These are phyloP conservation scores for Hydrophis major DNA, from an alignment of 2,797 vertebrate species.

Conservation along the genomic window DNA sequence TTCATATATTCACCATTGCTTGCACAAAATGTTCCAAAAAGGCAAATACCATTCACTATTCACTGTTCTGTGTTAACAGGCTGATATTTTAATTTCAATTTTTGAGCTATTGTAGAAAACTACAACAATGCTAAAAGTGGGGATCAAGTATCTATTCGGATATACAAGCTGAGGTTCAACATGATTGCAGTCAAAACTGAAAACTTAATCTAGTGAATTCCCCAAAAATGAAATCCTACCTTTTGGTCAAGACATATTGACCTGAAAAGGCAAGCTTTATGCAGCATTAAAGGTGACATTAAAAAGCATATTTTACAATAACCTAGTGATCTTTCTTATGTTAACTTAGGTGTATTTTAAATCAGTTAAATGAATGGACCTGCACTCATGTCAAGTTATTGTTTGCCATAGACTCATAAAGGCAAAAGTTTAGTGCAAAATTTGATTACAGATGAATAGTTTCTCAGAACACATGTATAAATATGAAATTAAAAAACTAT, in stretches of 20 bases:
- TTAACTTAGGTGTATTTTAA: slow-evolving; percentile 37
- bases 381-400: slow-evolving; percentile 27
- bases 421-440: slow-evolving; percentile 33
- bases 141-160: not conserved
- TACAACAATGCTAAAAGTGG: slow-evolving; percentile 12
- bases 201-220: slow-evolving; percentile 39
- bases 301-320: slow-evolving; percentile 44
- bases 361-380: slow-evolving; percentile 33
- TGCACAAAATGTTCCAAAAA: slow-evolving; percentile 9
- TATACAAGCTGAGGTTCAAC: not conserved
- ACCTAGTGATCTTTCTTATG: slow-evolving; percentile 36
- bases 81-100: not conserved
- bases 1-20: not conserved
- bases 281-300: slow-evolving; percentile 42
- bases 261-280: slow-evolving; percentile 52
- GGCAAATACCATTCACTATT: not conserved
- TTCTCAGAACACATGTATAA: slow-evolving; percentile 19
- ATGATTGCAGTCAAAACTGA: slow-evolving; percentile 59
- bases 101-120: slow-evolving; percentile 27
- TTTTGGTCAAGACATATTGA: slow-evolving; percentile 55
- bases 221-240: slow-evolving; percentile 45
- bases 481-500: slow-evolving; percentile 27
- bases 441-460: slow-evolving; percentile 40
- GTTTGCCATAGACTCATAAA: slow-evolving; percentile 39
- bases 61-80: not conserved